A percentile compares a stretch with the other conserved stretches of the same genome.
Conservation (phyloP, 1,140 invertebrate genomes). For the Charaxes varanes region DNA sequence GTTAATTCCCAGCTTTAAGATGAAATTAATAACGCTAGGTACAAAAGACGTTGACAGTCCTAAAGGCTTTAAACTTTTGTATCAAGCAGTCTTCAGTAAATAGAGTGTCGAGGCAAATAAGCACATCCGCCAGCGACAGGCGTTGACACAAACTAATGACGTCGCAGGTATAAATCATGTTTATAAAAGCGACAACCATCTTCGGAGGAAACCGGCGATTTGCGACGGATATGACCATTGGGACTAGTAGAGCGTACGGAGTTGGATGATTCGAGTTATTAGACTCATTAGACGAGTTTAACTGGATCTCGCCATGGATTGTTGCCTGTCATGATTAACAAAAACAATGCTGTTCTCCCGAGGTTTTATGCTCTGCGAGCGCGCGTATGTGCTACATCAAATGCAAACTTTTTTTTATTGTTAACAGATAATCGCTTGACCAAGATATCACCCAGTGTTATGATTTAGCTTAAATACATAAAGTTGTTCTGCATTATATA, state of each 20-base stretch:
- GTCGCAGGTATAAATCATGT: slow-evolving; percentile 70
- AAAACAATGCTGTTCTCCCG: slow-evolving; percentile 1
- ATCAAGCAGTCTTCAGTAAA: slow-evolving; percentile 23
- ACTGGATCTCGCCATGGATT: slow-evolving; percentile 16
- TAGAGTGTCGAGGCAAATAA: slow-evolving; percentile 49
- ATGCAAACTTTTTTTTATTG: too few relatives aligned
- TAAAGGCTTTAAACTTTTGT: slow-evolving; percentile 15
- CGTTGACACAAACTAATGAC: slow-evolving; percentile 63
- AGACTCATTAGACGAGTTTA: slow-evolving; percentile 21
- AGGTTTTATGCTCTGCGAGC: neutral
- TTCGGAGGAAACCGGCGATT: slow-evolving; percentile 63
- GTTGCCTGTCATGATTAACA: slow-evolving; percentile 5
- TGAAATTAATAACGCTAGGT: too few relatives aligned
- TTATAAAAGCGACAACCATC: slow-evolving; percentile 57
- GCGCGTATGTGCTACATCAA: neutral
- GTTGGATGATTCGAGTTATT: slow-evolving; percentile 25
- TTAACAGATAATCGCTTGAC: too few relatives aligned
- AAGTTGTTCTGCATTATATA: too few relatives aligned
- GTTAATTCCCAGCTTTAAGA: too few relatives aligned
- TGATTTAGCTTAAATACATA: too few relatives aligned
- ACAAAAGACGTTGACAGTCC: slow-evolving; percentile 3
- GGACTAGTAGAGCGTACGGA: slow-evolving; percentile 41
- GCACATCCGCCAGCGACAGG: slow-evolving; percentile 51
- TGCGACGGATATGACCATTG: slow-evolving; percentile 66
- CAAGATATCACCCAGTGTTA: too few relatives aligned